Conservation (phyloP, 2,797 vertebrate genomes). For the Notoglanidium macrostoma region DNA sequence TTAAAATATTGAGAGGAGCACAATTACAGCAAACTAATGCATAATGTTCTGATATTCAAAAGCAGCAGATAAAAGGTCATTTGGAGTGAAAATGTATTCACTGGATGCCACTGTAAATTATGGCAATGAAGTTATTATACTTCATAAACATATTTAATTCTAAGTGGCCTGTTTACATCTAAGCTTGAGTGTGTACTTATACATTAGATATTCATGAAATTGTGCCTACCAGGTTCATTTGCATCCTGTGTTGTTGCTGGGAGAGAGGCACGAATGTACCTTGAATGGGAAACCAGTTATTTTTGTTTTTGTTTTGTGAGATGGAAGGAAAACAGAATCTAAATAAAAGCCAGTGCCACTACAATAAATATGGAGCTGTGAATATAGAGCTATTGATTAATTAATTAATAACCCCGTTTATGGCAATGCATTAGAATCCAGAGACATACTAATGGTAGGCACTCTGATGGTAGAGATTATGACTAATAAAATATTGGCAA, state of each 20-base stretch:
- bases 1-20: neutral
- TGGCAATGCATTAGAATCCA: neutral
- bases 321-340: neutral
- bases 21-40: neutral
- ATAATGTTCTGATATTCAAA: neutral
- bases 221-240: neutral
- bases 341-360: neutral
- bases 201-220: neutral
- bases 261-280: neutral
- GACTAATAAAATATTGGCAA: neutral
- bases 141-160: neutral
- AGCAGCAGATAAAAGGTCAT: neutral
- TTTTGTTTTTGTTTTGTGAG: neutral
- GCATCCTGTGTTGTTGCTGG: neutral
- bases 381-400: neutral
- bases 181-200: neutral
- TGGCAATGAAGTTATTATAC: neutral
- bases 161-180: neutral
- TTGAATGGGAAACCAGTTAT: neutral
- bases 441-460: neutral
- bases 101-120: neutral
- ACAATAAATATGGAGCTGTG: neutral
- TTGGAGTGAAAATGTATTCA: neutral
- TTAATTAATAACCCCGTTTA: neutral
- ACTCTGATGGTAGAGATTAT: too few species aligned